These are phyloP conservation scores for Autographa pulchrina DNA, from an alignment of 2,888 invertebrate genomes.

Conservation along the genomic window DNA sequence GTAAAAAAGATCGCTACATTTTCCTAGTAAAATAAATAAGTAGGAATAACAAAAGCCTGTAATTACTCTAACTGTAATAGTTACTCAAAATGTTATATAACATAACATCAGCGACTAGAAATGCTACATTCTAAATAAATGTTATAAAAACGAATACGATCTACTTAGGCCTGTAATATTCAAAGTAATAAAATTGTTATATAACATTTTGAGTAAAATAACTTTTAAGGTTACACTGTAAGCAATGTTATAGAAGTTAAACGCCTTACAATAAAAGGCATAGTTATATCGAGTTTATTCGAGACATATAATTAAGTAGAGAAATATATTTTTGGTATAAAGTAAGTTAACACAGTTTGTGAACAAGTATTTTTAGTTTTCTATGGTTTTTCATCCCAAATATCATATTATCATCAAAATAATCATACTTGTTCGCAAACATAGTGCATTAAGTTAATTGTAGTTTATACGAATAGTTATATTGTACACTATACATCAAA, in stretches of 20 bases:
- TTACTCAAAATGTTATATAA: constrained; percentile 13
- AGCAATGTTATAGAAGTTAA: constrained; percentile 13
- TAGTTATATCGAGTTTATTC: constrained; percentile 12
- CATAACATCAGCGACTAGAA: not conserved
- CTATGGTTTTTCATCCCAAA: not conserved
- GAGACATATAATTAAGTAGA: constrained; percentile 36
- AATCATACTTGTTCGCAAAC: constrained; percentile 14
- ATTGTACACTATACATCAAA: constrained; percentile 66
- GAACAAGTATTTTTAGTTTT: not conserved
- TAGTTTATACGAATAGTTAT: constrained; percentile 41
- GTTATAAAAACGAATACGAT: not conserved
- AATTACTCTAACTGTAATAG: constrained; percentile 8
- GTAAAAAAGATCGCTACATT: not conserved
- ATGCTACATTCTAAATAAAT: not conserved
- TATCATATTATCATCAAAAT: not conserved
- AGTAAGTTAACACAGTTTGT: constrained; percentile 17
- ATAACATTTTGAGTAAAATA: constrained; percentile 14
- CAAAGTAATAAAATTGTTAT: not conserved
- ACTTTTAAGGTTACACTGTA: constrained; percentile 14
- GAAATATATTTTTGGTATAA: constrained; percentile 58
- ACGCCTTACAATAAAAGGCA: constrained; percentile 11
- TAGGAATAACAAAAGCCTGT: not conserved
- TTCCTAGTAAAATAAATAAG: constrained; percentile 1
- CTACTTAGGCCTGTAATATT: constrained; percentile 38
- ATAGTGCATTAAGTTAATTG: constrained; percentile 20